Evolutionary conservation across 2,888 invertebrate genomes (phyloP), one percentile per base, ranked within the genome.

Genomic region (Cerastoderma edule): DNA sequence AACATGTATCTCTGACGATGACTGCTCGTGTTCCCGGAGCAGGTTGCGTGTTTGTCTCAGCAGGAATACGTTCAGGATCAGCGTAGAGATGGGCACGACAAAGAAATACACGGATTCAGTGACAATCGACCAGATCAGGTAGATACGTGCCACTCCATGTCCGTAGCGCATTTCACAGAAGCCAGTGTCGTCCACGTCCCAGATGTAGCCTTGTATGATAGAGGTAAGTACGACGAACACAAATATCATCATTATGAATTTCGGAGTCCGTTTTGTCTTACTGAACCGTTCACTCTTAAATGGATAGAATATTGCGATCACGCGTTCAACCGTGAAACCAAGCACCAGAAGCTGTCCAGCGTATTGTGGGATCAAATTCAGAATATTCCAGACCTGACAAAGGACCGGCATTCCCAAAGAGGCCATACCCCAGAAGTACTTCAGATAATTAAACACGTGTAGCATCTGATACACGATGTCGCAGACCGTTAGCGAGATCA

Each of bases 241-340:
- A 5, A 87, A 72, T 5, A 90, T 83, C 27, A 72, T 75, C 22
- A 78, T 64, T 13, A 91, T 87, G 24, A 89, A 87, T 32, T 86
- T 87, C 4, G 85, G 83, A 4, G 91, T 89, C 3, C 91, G 77
- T 0, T 87, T 82, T 10, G 86, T 83, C 24, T 86, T 87, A 64
- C 91, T 90, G 75, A 89, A 89, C 16, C 87, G 73, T 72, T 91
- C 89, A 71, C 89, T 85, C 63, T 87, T 83, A 73, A 91, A 92
- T 5, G 90, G 90, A 24, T 79, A 83, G 46, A 86, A 87, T n/a
- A 90, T 89, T 1, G 92, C 91, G 27, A 92, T 88, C 70, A 88
- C 91, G 5, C 92, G 73, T 74, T 92, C 92, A 1, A 89, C 84
- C 0, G 92, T 92, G 74, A 92, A 92, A 44, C 89, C 91, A 28